These are phyloP conservation scores for Cosmorhoe ocellata DNA, from an alignment of 2,888 invertebrate species.

Conservation along the genomic window DNA sequence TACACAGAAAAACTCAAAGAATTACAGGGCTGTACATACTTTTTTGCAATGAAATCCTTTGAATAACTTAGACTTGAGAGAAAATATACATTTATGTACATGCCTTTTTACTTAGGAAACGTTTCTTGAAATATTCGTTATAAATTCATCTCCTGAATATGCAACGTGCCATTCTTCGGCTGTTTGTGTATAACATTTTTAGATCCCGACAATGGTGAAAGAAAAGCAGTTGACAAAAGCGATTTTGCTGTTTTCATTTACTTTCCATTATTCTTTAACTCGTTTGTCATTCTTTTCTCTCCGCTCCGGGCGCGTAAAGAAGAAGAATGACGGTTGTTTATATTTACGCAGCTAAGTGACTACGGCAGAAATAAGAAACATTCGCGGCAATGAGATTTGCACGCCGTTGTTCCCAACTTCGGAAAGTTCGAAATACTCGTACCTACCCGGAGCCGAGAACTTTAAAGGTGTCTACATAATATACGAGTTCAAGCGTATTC, in stretches of 20 bases:
- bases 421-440: slow-evolving; percentile 17
- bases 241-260: slow-evolving; percentile 78
- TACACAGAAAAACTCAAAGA: slow-evolving; percentile 18
- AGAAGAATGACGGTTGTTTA: slow-evolving; percentile 73
- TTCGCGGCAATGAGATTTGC: slow-evolving; percentile 53
- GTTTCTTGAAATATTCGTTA: slow-evolving; percentile 40
- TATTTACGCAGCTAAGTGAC: slow-evolving; percentile 73
- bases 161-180: slow-evolving; percentile 48
- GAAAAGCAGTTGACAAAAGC: slow-evolving; percentile 72
- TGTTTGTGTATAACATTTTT: slow-evolving; percentile 51
- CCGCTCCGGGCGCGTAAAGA: slow-evolving; percentile 64
- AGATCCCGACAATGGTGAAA: slow-evolving; percentile 59
- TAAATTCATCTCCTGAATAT: slow-evolving; percentile 48
- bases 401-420: slow-evolving; percentile 45
- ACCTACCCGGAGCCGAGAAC: slow-evolving; percentile 16
- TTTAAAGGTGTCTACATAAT: slow-evolving; percentile 29
- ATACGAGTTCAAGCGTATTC: slow-evolving; percentile 22
- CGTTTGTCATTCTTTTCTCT: slow-evolving; percentile 78
- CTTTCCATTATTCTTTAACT: slow-evolving; percentile 78
- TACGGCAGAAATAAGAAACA: slow-evolving; percentile 61
- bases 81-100: no score
- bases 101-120: slow-evolving; percentile 37
- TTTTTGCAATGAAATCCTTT: slow-evolving; percentile 29
- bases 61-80: slow-evolving; percentile 27
- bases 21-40: slow-evolving; percentile 19